Evolutionary conservation across 1,140 invertebrate species (phyloP), one percentile per base, ranked within the genome.

Genomic region (Drosophila sucinea): DNA sequence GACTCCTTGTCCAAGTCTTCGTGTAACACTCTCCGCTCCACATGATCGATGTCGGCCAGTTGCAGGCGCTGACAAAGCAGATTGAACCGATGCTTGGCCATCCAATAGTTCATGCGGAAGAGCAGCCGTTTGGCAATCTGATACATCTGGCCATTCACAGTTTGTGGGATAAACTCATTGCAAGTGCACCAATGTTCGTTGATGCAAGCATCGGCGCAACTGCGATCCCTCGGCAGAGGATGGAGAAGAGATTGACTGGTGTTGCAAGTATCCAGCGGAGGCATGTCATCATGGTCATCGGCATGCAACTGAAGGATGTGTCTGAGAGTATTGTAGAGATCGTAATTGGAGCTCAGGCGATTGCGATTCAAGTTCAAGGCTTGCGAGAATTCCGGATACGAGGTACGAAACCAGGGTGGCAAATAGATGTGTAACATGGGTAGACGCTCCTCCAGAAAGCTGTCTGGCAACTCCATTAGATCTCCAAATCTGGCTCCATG

Each of bases 401-500:
- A 92, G 2, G 93, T 69, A 27, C 92, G 92, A 82, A 97, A 97
- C 93, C 94, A 95, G 47, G 94, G 91, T 0, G 98, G 97, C 11
- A 98, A 72, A 62, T 95, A 93, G 3, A 98, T 92, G 77, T 96
- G 96, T 29, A 97, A 93, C 81, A 98, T 96, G 0, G 98, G 98
- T 23, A 99, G 90, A 47, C 97, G 92, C 89, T 98, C 97, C 91
- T 99, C 98, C 97, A 94, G 92, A 95, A 77, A 95, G 0, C 98
- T 97, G 61, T 96, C 94, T 71, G 79, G 30, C 33, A 82, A 32
- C 54, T 94, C 91, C 38, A 96, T 83, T 25, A 97, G 95, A 2
- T 93, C 92, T 3, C 98, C 98, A 93, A 96, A 98, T 29, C 98
- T 91, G 83, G 97, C 96, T 0, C 98, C 98, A 92, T 99, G 98